Evolutionary conservation across 2,888 invertebrate genomes (phyloP), one percentile per base, ranked within the genome.

Genomic region (Nomada fucata): DNA sequence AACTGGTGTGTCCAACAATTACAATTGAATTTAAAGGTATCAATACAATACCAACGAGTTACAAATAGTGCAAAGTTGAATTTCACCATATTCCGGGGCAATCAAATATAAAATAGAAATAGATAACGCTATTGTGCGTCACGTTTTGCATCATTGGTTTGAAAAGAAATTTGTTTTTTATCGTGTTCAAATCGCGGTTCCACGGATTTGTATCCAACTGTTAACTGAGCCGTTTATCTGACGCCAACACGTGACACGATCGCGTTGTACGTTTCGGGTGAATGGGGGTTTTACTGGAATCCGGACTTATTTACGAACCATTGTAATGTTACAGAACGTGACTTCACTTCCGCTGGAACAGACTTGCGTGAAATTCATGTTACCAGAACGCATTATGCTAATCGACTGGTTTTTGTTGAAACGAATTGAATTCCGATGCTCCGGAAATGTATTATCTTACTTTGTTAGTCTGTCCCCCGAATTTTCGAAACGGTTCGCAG

Each of bases 251-350:
- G 53, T 76, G 86, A 82, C 67, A 77, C 65, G 47, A 61, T 73
- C 67, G 53, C 84, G 78, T 65, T 70, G 64, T 61, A 65, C 65
- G 65, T 86, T 86, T 78, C 63, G 78, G 76, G 44, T 71, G 68
- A 86, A 86, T 77, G 53, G 67, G 55, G 76, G 55, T 86, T 79
- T 86, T 67, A 71, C 82, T 70, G 69, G 57, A 77, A 70, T 76
- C 74, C 70, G 61, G 79, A 79, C 82, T 82, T 86, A 86, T 86
- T 86, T 86, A 86, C 78, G 86, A 79, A 82, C 76, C 86, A 85
- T 86, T 84, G 79, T 86, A 60, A 84, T 64, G 83, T 76, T 85
- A 53, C 76, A 75, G 75, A 79, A 84, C 77, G 80, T 81, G 77
- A 85, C 79, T 61, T 64, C 72, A 79, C 86, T 85, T 85, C 86